Percentiles rank a stretch among this genome's conserved stretches.
Conservation (phyloP, 2,113 vertebrate species). For the Ia io region DNA sequence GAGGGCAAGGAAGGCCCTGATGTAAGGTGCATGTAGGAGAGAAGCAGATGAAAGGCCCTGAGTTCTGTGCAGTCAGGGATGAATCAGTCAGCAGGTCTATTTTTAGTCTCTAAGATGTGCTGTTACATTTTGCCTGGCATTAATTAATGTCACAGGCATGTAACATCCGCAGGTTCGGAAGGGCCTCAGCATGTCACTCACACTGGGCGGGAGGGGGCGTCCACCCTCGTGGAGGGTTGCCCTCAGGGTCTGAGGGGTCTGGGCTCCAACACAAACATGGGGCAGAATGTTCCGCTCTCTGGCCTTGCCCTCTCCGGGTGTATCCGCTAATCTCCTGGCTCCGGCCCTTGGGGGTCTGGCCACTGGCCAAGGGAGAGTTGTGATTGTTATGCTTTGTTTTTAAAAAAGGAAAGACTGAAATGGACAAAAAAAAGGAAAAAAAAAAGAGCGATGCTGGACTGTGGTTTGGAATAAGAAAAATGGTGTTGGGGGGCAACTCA, state of each 20-base stretch:
- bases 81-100: conserved; percentile 69
- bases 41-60: conserved; percentile 18
- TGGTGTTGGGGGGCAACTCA: background rate
- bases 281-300: conserved; percentile 34
- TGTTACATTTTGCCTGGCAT: conserved; percentile 67
- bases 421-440: background rate
- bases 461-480: background rate
- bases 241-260: background rate
- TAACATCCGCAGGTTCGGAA: conserved; percentile 13
- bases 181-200: conserved; percentile 14
- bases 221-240: background rate
- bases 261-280: background rate
- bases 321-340: conserved; percentile 38
- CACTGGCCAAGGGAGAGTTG: conserved; percentile 42
- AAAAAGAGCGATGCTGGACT: background rate
- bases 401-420: conserved; percentile 54
- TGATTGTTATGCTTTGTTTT: conserved; percentile 63
- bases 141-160: conserved; percentile 72
- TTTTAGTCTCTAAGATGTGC: conserved; percentile 66
- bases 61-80: conserved; percentile 50
- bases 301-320: conserved; percentile 57
- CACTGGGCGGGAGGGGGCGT: background rate
- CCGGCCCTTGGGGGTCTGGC: conserved; percentile 34
- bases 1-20: background rate
- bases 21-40: background rate